A percentile compares a stretch with the other conserved stretches of the same genome.
phyloP scores from a whole-genome alignment of 2,797 vertebrate species.

The Parotocinclus haroldoi region DNA sequence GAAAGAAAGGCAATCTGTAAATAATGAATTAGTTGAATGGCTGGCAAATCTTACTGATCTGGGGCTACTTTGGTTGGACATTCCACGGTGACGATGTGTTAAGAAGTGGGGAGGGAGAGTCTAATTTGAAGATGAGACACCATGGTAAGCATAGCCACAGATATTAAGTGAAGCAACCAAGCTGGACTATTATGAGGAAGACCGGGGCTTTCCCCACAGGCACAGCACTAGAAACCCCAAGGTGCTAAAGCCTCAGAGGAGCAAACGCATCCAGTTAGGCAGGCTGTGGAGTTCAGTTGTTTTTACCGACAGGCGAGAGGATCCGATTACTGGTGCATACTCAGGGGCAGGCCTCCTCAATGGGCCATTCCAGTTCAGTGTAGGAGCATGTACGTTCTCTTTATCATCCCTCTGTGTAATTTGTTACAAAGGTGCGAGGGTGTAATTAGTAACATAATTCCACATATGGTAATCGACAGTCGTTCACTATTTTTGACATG shows the following conservation, averaged over 20 bases:
- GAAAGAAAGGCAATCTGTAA: slow-evolving; percentile 54
- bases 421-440: slow-evolving; percentile 9
- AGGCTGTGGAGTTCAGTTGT: slow-evolving; percentile 43
- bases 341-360: slow-evolving; percentile 42
- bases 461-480: not conserved
- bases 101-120: slow-evolving; percentile 10
- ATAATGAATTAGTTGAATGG: slow-evolving; percentile 53
- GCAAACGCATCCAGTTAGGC: slow-evolving; percentile 55
- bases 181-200: slow-evolving; percentile 33
- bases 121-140: slow-evolving; percentile 14
- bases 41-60: slow-evolving; percentile 38
- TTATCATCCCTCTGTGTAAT: slow-evolving; percentile 5
- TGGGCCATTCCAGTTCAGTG: slow-evolving; percentile 34
- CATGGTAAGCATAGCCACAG: slow-evolving; percentile 34
- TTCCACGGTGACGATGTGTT: slow-evolving; percentile 23
- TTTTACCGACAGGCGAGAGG: slow-evolving; percentile 51
- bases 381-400: not conserved
- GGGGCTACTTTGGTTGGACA: slow-evolving; percentile 28
- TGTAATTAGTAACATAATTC: slow-evolving; percentile 5
- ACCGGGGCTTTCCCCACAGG: slow-evolving; percentile 46
- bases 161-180: slow-evolving; percentile 47
- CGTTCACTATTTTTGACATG: not conserved
- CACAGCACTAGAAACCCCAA: slow-evolving; percentile 42
- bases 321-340: slow-evolving; percentile 52
- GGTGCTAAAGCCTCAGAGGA: slow-evolving; percentile 45